Base-by-base conservation (phyloP, 2,113 vertebrate genomes). In the Alexandromys fortis region DNA sequence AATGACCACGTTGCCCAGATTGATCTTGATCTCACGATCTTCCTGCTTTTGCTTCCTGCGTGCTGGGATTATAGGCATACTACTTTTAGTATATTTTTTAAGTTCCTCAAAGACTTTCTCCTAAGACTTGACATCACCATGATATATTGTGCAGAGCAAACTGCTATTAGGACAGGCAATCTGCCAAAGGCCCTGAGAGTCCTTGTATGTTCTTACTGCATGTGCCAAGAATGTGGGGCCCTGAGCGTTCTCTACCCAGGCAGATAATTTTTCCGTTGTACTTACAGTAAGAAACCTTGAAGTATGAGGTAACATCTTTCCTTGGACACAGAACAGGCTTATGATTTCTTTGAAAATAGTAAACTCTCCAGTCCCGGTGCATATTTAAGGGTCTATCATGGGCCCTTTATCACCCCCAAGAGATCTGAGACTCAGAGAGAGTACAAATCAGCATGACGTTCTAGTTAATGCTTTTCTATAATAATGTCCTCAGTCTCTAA, bases 91-190 rank as follows among this genome's bases (percentile, higher is more conserved):
- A 28, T 63, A 90, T 83, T 21, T 90, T 90, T 81, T 35, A 81
- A 94, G 42, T 92, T 96, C 77, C 81, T 94, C 86, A 86, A 79
- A 72, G 81, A 76, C 26, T 67, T 95, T 95, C 79, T 49, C 47
- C 81, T 68, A 76, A 90, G 21, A 28, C 47, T 76, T 90, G 58
- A 9, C 45, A 68, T 68, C 38, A 49, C 52, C n/a, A 65, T 61
- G 19, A 94, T 90, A 92, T 86, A 91, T 81, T 92, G 7, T 67
- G 70, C n/a, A 86, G 70, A 92, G n/a, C 90, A 93, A 96, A 96
- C 5, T 88, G 38, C 87, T 94, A 86, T 30, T 82, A 58, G 45
- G 33, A 92, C 68, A 96, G 68, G 47, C 73, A 86, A 63, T 86
- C 28, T 42, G 19, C 89, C 72, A 89, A 77, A 58, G 33, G 8